Base-by-base conservation (phyloP, 2,888 invertebrate species). In the Andrena flavipes region DNA sequence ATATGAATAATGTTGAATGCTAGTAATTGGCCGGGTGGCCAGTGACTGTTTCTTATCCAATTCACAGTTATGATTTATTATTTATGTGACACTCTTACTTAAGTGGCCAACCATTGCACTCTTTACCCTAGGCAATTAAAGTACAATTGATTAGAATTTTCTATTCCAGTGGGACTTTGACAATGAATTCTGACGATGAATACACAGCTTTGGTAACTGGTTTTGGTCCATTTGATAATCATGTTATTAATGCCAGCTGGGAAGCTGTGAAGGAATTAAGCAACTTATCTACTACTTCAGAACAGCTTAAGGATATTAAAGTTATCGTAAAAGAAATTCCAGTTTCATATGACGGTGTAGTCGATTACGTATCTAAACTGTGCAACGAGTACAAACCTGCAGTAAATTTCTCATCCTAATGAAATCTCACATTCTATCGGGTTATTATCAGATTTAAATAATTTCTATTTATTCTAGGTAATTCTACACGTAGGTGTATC, bases 401-500 rank as follows among this genome's bases (percentile, higher is more conserved):
- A 93, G 97, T 97, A 94, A 94, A 93, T 83, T 29, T 60, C 30
- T 26, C 23, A 42, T 59, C 60, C 0, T 51, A n/a, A 7, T 30
- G 6, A 49, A 23, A 4, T 56, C 20, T 23, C 10, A 23, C 23
- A 20, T 35, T 54, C 33, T 26, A 5, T 20, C 8, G 13, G 29
- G 0, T 13, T 16, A 23, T 35, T 7, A n/a, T 26, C 7, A 23
- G 20, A 62, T 20, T 54, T 59, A 68, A 72, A 20, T 35, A 69
- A 35, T 70, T 73, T 63, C 82, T 42, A 42, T 16, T 42, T 42
- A 42, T 95, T 95, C 42, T 93, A 98, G 97, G 94, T 98, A 72
- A 96, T 97, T 85, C 95, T 98, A 51, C 98, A 98, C 92, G 97
- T 97, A 10, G 98, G 98, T 13, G 97, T 98, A 56, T 96, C 97